Evolutionary conservation across 30 jellyfish, hydroid and myxozoan species (phyloP), one percentile per base, ranked within the genome.

Genomic region (Aurelia aurita): DNA sequence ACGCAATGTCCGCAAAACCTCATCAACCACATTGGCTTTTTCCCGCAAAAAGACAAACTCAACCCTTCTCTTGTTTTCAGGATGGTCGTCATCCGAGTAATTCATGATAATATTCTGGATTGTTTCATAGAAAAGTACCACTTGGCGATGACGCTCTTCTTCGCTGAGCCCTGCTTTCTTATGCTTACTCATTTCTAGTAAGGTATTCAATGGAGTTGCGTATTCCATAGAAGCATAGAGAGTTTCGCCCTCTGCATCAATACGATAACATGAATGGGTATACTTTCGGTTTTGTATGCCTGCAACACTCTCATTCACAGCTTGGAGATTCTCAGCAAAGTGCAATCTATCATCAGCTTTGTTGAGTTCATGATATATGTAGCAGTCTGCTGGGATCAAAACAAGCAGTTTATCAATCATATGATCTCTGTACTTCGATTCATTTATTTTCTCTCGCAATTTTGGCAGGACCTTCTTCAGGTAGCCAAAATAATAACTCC

Each of bases 401-500:
- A 47, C 16, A 16, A 47, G 10, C 59, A 47, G 59, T 47, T 47
- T 47, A 8, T 10, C 10, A 16, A 8, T 10, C 59, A 47, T 47
- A 16, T 47, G 14, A 47, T 47, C 59, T 47, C 16, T 47, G 59
- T 8, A 47, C 59, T 8, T 47, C 10, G 59, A 8, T 47, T 47
- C 59, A 16, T 47, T 47, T 47, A 10, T 47, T 10, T 10, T 47
- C 16, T 47, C 59, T 8, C 16, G 59, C 10, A 47, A 47, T 16
- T 47, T 47, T 47, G 59, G 59, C 59, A 47, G 59, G 59, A 47
- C 59, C 59, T 47, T 47, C 16, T 47, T 47, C 16, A 47, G 59
- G 59, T 47, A 47, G 59, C 59, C 59, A 47, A 47, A 47, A 47
- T 47, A 47, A 47, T 47, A 47, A 16, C 59, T 47, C 59, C 59